A percentile compares a stretch with the other conserved stretches of the same genome.
These are phyloP conservation scores for Scaptomyza pallida DNA, from an alignment of 1,140 invertebrate genomes.

Conservation along the genomic window DNA sequence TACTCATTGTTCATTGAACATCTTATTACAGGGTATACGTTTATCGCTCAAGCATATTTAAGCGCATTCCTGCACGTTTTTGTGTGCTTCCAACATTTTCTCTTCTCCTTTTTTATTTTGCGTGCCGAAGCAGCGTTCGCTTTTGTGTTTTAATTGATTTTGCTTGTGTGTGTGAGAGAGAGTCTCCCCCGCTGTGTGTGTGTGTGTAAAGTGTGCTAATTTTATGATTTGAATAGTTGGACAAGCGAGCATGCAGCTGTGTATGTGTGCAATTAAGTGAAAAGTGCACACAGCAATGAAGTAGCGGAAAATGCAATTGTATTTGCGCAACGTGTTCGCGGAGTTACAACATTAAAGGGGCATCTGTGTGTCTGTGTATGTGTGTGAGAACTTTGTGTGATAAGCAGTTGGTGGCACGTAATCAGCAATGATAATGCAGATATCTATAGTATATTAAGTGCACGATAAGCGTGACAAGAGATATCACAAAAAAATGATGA, in stretches of 20 bases:
- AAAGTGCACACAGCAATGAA: constrained; percentile 69
- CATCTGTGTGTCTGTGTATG: not conserved
- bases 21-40: constrained; percentile 7
- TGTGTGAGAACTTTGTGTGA: not conserved
- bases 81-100: constrained; percentile 27
- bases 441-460: constrained; percentile 1
- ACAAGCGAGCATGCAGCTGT: constrained; percentile 30
- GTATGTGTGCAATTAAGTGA: constrained; percentile 74
- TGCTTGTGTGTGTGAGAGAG: constrained; percentile 19
- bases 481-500: not conserved
- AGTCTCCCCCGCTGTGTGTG: not conserved
- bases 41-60: not conserved
- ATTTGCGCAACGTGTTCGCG: constrained; percentile 42
- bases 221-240: constrained; percentile 69
- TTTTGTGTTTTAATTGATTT: constrained; percentile 80
- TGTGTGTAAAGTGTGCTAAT: constrained; percentile 63
- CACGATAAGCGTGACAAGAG: constrained; percentile 34
- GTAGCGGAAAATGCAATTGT: constrained; percentile 67
- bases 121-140: constrained; percentile 45
- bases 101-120: constrained; percentile 25
- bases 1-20: not conserved
- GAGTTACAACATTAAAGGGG: not conserved
- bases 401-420: constrained; percentile 29
- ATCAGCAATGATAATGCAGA: constrained; percentile 42
- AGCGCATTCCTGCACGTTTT: constrained; percentile 36